Conservation (phyloP, 2,797 vertebrate genomes). For the Poecile montanus region DNA sequence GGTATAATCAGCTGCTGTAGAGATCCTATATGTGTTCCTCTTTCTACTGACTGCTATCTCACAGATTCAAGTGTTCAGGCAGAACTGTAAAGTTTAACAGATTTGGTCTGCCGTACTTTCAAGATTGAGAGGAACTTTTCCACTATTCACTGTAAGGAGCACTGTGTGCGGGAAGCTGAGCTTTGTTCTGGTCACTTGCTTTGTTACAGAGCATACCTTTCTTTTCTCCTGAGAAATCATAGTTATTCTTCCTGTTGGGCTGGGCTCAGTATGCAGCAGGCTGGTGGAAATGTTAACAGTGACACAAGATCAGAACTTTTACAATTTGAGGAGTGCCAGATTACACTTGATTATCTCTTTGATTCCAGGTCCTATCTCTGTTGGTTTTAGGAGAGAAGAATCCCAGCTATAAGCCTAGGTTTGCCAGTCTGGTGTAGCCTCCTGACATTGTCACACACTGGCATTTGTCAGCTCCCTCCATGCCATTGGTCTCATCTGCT, state of each 20-base stretch:
- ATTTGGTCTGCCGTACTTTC: not conserved
- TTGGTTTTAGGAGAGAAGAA: not conserved
- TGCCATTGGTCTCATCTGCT: not conserved
- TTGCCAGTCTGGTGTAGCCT: not conserved
- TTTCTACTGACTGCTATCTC: not conserved
- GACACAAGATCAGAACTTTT: not conserved
- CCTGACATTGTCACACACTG: not conserved
- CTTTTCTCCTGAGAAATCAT: not conserved
- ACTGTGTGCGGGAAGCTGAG: not conserved
- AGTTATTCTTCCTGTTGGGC: not conserved
- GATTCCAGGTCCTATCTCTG: not conserved
- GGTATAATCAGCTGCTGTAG: not conserved
- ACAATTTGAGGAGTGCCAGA: not conserved
- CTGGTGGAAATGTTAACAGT: not conserved
- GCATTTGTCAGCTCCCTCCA: not conserved
- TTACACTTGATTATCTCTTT: not conserved
- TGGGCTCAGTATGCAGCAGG: not conserved
- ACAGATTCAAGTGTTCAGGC: not conserved
- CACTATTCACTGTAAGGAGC: not conserved
- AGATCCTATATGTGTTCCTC: not conserved
- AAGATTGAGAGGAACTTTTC: not conserved
- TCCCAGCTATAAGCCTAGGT: not conserved
- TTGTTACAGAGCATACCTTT: not conserved
- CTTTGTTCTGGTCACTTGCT: not conserved
- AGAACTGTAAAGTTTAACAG: not conserved